A percentile compares a stretch with the other conserved stretches of the same genome.
phyloP scores from a whole-genome alignment of 2,888 invertebrate genomes.

The Apamea anceps region DNA sequence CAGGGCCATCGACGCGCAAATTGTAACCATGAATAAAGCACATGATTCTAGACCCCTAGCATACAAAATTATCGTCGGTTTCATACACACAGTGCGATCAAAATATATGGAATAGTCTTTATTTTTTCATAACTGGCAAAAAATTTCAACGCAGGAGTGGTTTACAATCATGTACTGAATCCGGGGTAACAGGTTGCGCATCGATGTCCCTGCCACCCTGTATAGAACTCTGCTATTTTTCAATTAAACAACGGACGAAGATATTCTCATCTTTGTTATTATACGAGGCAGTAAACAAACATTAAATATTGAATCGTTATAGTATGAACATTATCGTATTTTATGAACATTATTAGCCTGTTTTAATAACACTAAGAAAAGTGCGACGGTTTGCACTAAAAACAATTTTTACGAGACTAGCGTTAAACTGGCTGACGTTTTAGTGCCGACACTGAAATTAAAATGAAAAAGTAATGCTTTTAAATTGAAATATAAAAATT shows the following conservation, averaged over 20 bases:
- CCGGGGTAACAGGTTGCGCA: too few relatives aligned
- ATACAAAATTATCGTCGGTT: too few relatives aligned
- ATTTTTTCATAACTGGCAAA: not conserved
- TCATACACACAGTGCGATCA: not conserved
- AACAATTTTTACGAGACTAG: conserved; percentile 39
- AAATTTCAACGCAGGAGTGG: not conserved
- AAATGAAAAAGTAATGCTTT: conserved; percentile 31
- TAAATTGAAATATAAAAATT: conserved; percentile 40
- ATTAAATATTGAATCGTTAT: conserved; percentile 24
- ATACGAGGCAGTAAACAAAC: conserved; percentile 28
- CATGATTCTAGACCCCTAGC: not conserved
- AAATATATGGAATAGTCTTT: not conserved
- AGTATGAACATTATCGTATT: conserved; percentile 23
- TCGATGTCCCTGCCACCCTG: not conserved
- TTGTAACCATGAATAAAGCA: not conserved
- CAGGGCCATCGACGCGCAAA: too few relatives aligned
- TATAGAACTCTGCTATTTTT: not conserved
- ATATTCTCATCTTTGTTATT: conserved; percentile 16
- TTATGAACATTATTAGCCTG: conserved; percentile 34
- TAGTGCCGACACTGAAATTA: conserved; percentile 24
- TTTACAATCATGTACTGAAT: too few relatives aligned
- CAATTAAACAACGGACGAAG: conserved; percentile 12
- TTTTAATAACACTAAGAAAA: conserved; percentile 37
- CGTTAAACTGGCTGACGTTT: conserved; percentile 10
- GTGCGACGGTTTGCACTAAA: conserved; percentile 43